Percentiles rank a stretch among this genome's conserved stretches.
These are phyloP conservation scores for Julus scandinavius DNA, from an alignment of 2,888 invertebrate genomes.

Conservation along the genomic window DNA sequence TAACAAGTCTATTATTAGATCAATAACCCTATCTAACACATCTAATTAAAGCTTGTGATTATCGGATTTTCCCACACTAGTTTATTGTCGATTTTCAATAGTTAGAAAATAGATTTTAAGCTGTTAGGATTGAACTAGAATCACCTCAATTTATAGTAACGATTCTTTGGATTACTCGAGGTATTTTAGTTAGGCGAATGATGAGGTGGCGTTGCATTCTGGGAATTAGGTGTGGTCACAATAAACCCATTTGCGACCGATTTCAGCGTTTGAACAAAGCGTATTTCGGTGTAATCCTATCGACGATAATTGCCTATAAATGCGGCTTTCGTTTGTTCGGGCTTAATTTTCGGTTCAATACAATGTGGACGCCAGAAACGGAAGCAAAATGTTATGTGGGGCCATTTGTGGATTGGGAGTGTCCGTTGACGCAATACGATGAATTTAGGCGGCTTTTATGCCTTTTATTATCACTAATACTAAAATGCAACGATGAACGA, in stretches of 20 bases:
- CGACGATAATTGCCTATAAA: constrained; percentile 37
- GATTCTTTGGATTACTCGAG: background rate
- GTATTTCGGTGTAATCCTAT: background rate
- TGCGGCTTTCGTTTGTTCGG: constrained; percentile 36
- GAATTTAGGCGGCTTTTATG: constrained; percentile 5
- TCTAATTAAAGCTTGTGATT: no score
- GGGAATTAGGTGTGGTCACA: constrained; percentile 18
- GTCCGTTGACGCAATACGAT: background rate
- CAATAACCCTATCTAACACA: no score
- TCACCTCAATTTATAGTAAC: background rate
- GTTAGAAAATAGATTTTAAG: no score
- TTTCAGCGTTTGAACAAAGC: constrained; percentile 7
- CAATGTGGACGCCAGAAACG: background rate
- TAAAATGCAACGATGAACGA: background rate
- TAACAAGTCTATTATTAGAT: no score
- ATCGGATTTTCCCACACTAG: background rate
- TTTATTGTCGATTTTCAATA: background rate
- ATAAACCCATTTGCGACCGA: constrained; percentile 11
- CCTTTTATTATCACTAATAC: background rate
- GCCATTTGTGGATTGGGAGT: background rate
- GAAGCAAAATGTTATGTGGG: background rate
- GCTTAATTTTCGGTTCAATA: background rate
- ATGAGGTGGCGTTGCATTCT: background rate
- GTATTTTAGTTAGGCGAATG: background rate
- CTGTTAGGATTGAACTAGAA: no score